These are phyloP conservation scores for Echiichthys vipera DNA, from an alignment of 2,797 vertebrate species.

Conservation along the genomic window DNA sequence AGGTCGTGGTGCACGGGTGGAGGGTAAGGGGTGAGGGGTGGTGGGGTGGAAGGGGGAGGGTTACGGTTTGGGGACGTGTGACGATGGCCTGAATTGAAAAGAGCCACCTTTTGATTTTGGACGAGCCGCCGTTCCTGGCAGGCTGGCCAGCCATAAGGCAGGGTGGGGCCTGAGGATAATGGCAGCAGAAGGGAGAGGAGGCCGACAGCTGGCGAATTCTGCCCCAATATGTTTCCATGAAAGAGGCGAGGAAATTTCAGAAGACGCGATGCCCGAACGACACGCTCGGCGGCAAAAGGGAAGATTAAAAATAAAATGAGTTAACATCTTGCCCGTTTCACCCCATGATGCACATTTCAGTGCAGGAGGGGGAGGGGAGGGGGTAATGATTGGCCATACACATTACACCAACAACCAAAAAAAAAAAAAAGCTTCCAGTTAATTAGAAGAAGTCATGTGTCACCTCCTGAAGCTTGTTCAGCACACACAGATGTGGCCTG, in stretches of 20 bases:
- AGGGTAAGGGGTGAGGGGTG: background rate
- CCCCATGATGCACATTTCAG: constrained; percentile 87
- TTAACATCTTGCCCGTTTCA: constrained; percentile 91
- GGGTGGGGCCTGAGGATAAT: constrained; percentile 96
- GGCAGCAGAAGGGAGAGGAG: constrained; percentile 98
- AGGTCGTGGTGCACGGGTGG: constrained; percentile 27
- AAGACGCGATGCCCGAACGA: constrained; percentile 92
- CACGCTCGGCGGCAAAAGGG: constrained; percentile 91
- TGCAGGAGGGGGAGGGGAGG: constrained; percentile 1
- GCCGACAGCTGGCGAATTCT: constrained; percentile 98
- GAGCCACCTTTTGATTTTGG: constrained; percentile 85
- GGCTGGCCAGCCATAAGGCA: constrained; percentile 96
- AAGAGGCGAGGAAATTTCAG: constrained; percentile 98
- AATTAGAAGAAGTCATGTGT: constrained; percentile 85
- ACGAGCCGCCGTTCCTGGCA: constrained; percentile 80
- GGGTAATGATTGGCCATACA: constrained; percentile 60
- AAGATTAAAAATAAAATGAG: constrained; percentile 96
- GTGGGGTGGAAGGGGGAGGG: background rate
- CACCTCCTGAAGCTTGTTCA: constrained; percentile 78
- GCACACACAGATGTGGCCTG: constrained; percentile 84
- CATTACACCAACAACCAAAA: constrained; percentile 54
- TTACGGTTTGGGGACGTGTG: constrained; percentile 26
- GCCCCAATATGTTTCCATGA: constrained; percentile 99
- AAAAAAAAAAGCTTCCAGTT: constrained; percentile 67
- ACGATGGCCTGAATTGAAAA: constrained; percentile 79